Base-by-base conservation (phyloP, 2,113 vertebrate species). In the Phoxinus phoxinus region DNA sequence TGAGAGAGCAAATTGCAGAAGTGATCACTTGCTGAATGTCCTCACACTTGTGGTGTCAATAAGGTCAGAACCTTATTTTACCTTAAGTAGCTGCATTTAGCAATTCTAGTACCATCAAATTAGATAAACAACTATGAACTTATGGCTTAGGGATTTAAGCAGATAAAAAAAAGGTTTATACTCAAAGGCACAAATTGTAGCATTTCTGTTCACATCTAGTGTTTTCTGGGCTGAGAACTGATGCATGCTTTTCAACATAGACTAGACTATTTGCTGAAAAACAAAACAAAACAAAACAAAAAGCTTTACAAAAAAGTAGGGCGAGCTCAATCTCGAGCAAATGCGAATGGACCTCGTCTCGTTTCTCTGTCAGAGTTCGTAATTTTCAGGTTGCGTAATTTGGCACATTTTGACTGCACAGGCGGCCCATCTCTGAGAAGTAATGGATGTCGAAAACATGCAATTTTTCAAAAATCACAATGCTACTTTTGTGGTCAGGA, bases 241-340 rank as follows among this genome's bases (percentile, higher is more conserved):
- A 72, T 79, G 53, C 32, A 53, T 25, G 32, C 80, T 79, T 37
- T 9, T 15, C 83, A 71, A n/a, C 76, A 77, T 89, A n/a, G n/a
- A n/a, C 90, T 78, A 83, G 67, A 51, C 48, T 17, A 88, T 89
- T 91, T 83, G 89, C 81, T 76, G 72, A 88, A 89, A 78, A 41
- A 75, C 12, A 81, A 27, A 17, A n/a, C n/a, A n/a, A n/a, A n/a
- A n/a, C n/a, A n/a, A 10, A 46, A 46, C n/a, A 88, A 87, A 90
- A 86, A 84, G 56, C 41, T 77, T 46, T 11, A 44, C 65, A 76
- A 58, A 85, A 92, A 53, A 53, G 5, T 6, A 53, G 15, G 48
- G 4, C 4, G 4, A 53, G 17, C 17, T 19, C 89, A 44, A 88
- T 90, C 86, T 87, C 75, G 73, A 87, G 84, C 10, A 61, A 69